Evolutionary conservation across 2,888 invertebrate genomes (phyloP).

Genomic region (Hydropsyche betteni): DNA sequence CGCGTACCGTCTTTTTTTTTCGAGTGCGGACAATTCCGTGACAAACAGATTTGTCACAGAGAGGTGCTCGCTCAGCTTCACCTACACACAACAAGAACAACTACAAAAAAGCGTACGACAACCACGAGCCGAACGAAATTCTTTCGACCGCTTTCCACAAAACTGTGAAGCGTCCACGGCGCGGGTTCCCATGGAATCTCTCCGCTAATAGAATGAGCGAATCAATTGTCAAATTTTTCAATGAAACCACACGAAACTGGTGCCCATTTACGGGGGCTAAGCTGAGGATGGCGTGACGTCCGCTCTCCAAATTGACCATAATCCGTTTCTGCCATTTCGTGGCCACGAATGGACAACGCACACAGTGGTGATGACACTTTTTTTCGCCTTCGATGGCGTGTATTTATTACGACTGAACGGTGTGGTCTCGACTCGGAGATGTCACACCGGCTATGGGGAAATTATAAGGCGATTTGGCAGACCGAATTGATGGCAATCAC

Average conservation of each 20-base stretch:
- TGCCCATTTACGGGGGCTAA: neutral
- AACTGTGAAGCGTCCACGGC: constrained; percentile 38
- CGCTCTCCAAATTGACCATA: too few relatives aligned
- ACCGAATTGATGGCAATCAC: too few relatives aligned
- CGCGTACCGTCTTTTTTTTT: too few relatives aligned
- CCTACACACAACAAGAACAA: neutral
- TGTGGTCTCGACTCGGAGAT: neutral
- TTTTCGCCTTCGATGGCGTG: neutral
- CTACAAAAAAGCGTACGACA: neutral
- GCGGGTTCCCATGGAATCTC: constrained; percentile 48
- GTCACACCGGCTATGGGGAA: too few relatives aligned
- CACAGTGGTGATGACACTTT: too few relatives aligned
- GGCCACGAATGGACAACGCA: too few relatives aligned
- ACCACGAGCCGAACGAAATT: neutral
- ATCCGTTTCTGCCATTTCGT: too few relatives aligned
- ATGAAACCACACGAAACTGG: constrained; percentile 37
- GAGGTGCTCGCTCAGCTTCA: constrained; percentile 5
- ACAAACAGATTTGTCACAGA: constrained; percentile 16
- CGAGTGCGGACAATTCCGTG: neutral
- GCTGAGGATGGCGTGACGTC: too few relatives aligned
- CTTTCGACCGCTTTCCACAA: neutral
- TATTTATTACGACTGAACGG: constrained; percentile 1
- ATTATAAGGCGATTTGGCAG: too few relatives aligned
- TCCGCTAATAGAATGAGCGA: constrained; percentile 45
- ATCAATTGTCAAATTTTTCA: constrained; percentile 51